Evolutionary conservation across 2,888 invertebrate genomes (phyloP).

Genomic region (Stenolophus ochropezus): DNA sequence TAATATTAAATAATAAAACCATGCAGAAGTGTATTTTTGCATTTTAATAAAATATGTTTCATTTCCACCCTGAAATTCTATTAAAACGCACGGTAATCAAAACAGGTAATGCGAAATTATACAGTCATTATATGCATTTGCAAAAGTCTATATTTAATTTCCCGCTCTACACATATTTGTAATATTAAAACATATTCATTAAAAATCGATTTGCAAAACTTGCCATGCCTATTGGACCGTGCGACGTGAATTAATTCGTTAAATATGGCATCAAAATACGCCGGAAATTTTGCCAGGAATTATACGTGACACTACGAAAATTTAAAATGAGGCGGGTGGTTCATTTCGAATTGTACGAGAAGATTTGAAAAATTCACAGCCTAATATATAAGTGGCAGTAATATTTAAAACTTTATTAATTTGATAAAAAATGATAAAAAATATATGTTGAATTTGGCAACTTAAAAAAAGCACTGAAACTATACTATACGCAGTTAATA

Average conservation of each 20-base stretch:
- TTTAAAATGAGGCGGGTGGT: neutral
- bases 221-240: neutral
- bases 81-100: neutral
- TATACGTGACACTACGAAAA: neutral
- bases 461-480: no score
- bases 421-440: no score
- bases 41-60: constrained; percentile 1
- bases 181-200: constrained; percentile 12
- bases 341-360: neutral
- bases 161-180: neutral
- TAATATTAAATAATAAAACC: neutral
- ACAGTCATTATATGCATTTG: constrained; percentile 10
- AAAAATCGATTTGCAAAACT: constrained; percentile 1
- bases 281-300: neutral
- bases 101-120: neutral
- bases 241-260: neutral
- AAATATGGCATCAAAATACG: neutral
- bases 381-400: no score
- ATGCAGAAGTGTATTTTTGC: neutral
- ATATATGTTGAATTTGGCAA: no score
- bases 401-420: no score
- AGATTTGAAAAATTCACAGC: no score
- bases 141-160: constrained; percentile 5
- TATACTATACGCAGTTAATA: no score
- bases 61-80: neutral